phyloP scores from a whole-genome alignment of 2,113 vertebrate genomes.

The Thamnaconus septentrionalis region DNA sequence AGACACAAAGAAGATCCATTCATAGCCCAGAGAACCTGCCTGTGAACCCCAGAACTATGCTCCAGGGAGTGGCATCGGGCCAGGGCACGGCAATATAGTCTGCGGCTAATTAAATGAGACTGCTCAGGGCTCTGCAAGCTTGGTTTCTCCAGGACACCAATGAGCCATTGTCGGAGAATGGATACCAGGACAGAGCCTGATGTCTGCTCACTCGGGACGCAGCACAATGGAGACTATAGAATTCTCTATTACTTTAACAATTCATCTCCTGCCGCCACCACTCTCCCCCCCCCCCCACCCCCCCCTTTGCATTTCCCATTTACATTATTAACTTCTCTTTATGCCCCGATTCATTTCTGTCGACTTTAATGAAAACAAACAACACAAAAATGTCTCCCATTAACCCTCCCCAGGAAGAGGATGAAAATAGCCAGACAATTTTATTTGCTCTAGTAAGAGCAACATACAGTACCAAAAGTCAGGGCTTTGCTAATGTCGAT shows the following conservation, averaged over 20 bases:
- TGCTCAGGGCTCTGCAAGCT: constrained; percentile 56
- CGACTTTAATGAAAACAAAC: constrained; percentile 43
- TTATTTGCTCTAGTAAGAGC: constrained; percentile 42
- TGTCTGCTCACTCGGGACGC: constrained; percentile 24
- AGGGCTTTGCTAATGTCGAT: constrained; percentile 44
- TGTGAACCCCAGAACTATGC: constrained; percentile 75
- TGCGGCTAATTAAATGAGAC: constrained; percentile 70
- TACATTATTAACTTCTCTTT: constrained; percentile 18
- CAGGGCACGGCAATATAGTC: constrained; percentile 61
- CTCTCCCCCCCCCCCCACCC: background rate
- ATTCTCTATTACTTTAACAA: constrained; percentile 25
- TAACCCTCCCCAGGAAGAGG: constrained; percentile 31
- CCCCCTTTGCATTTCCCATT: constrained; percentile 9
- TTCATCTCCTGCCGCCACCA: constrained; percentile 21
- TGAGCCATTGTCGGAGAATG: constrained; percentile 59
- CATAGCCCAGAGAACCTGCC: constrained; percentile 70
- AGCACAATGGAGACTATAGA: constrained; percentile 13
- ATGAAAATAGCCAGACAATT: constrained; percentile 43
- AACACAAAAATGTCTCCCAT: constrained; percentile 18
- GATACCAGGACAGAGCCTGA: constrained; percentile 33
- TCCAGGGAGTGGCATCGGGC: constrained; percentile 67
- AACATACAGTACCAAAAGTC: constrained; percentile 18
- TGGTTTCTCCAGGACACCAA: constrained; percentile 66
- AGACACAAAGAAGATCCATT: constrained; percentile 80
- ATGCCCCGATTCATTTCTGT: constrained; percentile 1